Conservation (phyloP, 2,888 invertebrate species). For the Cephus runcator region DNA sequence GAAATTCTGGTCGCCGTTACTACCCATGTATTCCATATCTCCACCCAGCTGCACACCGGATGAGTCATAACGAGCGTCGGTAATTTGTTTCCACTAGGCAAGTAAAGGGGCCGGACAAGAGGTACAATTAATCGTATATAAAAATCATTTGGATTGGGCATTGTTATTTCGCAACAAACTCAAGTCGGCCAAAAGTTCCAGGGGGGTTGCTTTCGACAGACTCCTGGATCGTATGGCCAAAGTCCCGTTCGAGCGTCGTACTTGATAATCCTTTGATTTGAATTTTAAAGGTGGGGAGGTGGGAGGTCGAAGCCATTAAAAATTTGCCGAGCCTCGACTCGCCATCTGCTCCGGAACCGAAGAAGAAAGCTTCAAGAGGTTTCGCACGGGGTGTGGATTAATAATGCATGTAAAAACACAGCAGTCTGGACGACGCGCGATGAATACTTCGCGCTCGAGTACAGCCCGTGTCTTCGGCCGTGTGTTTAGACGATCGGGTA, state of each 20-base stretch:
- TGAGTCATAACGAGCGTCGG: no score
- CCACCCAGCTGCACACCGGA: no score
- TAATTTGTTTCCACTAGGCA: no score
- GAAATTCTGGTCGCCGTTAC: not conserved
- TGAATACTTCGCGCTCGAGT: not conserved
- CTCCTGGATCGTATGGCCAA: no score
- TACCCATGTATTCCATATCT: not conserved
- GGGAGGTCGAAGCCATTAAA: conserved; percentile 23
- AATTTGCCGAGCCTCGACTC: conserved; percentile 30
- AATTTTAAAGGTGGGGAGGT: not conserved
- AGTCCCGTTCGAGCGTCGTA: no score
- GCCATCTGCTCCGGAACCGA: conserved; percentile 55
- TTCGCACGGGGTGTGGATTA: conserved; percentile 23
- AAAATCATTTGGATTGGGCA: not conserved
- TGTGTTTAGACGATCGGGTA: no score
- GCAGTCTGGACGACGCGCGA: not conserved
- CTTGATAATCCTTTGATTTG: conserved; percentile 17
- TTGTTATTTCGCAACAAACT: conserved; percentile 5
- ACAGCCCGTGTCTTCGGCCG: no score
- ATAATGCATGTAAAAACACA: conserved; percentile 12
- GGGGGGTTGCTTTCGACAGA: no score
- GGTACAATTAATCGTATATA: no score
- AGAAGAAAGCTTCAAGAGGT: conserved; percentile 46
- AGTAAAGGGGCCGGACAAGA: no score
- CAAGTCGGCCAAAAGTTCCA: not conserved